A percentile compares a stretch with the other conserved stretches of the same genome.
phyloP scores from a whole-genome alignment of 2,797 vertebrate genomes.

The Menidia menidia region DNA sequence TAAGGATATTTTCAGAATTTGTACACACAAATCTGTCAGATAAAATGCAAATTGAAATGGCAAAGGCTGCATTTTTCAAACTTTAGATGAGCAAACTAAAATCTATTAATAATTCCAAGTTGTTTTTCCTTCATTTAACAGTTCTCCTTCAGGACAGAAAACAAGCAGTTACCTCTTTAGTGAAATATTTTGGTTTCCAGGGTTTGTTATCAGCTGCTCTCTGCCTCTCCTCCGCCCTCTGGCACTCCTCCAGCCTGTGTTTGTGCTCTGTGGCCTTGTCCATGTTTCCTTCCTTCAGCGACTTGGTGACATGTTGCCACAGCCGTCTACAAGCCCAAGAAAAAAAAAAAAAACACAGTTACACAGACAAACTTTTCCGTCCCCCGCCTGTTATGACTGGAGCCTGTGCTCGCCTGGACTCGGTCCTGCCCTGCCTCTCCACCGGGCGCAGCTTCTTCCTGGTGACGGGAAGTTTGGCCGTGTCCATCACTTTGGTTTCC shows the following conservation, averaged over 20 bases:
- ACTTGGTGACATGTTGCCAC: slow-evolving; percentile 91
- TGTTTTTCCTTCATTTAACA: too few species aligned
- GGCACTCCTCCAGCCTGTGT: slow-evolving; percentile 89
- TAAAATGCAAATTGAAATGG: too few species aligned
- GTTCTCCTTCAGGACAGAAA: too few species aligned
- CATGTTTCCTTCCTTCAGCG: slow-evolving; percentile 89
- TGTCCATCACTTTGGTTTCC: slow-evolving; percentile 94
- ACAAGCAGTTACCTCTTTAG: slow-evolving; percentile 79
- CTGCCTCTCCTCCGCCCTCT: slow-evolving; percentile 89
- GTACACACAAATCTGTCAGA: too few species aligned
- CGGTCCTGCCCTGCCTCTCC: slow-evolving; percentile 87
- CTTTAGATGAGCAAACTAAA: too few species aligned
- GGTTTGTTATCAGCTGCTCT: slow-evolving; percentile 77
- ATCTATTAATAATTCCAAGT: too few species aligned
- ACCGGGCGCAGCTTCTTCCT: slow-evolving; percentile 89
- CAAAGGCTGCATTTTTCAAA: too few species aligned
- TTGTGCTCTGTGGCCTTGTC: slow-evolving; percentile 91
- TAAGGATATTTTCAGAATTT: too few species aligned
- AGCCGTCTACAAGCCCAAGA: slow-evolving; percentile 78
- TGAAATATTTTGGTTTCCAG: slow-evolving; percentile 92
- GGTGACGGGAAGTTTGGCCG: slow-evolving; percentile 86
- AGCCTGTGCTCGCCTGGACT: slow-evolving; percentile 85
- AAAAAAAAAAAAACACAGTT: slow-evolving; percentile 2
- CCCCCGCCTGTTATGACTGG: too few species aligned
- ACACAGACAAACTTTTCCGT: not conserved